phyloP scores from a whole-genome alignment of 2,797 vertebrate species.

The Mastacembelus armatus region DNA sequence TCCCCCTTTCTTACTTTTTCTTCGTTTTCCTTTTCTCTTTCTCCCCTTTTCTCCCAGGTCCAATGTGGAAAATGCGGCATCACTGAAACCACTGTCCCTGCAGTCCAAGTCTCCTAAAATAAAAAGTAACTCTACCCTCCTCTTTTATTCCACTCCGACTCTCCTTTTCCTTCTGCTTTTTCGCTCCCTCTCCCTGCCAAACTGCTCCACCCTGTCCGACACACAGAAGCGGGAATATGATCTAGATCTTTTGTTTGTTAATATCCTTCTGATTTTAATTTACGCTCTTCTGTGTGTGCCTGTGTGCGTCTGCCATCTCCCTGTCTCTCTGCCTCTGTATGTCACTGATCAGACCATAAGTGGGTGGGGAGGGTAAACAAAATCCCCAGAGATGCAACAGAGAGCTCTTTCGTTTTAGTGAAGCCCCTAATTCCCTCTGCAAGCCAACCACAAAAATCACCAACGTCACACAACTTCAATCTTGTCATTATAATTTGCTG shows the following conservation, averaged over 20 bases:
- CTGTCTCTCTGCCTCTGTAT: conserved; percentile 32
- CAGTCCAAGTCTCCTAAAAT: conserved; percentile 80
- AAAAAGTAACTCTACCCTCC: conserved; percentile 71
- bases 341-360: conserved; percentile 51
- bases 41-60: conserved; percentile 57
- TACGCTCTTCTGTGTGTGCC: background rate
- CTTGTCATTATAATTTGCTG: conserved; percentile 13
- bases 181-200: conserved; percentile 59
- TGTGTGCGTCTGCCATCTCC: conserved; percentile 25
- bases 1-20: conserved; percentile 28
- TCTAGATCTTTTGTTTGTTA: background rate
- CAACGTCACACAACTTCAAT: conserved; percentile 44
- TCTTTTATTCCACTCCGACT: conserved; percentile 57
- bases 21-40: conserved; percentile 12
- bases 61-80: conserved; percentile 85
- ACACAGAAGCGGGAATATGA: conserved; percentile 47
- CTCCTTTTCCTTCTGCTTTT: conserved; percentile 25
- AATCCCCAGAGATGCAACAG: conserved; percentile 56
- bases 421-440: conserved; percentile 14
- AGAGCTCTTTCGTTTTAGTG: conserved; percentile 29
- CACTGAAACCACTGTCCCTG: conserved; percentile 77
- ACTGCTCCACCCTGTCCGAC: conserved; percentile 78
- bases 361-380: conserved; percentile 62
- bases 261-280: conserved; percentile 1
- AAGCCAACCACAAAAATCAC: conserved; percentile 40